A percentile compares a stretch with the other conserved stretches of the same genome.
phyloP scores from a whole-genome alignment of 2,113 vertebrate genomes.

The zebrafish (Danio rerio) region DNA sequence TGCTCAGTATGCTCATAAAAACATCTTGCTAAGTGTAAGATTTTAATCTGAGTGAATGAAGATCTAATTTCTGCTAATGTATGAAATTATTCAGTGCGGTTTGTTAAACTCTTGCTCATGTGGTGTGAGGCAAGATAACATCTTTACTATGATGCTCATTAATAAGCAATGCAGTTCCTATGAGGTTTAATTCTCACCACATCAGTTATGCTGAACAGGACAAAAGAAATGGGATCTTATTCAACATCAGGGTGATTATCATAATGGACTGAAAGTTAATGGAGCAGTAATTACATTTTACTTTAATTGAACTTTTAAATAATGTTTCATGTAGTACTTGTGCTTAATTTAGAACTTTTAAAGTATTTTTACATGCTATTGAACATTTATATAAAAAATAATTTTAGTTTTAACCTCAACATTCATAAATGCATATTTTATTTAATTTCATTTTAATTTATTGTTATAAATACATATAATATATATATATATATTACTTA shows the following conservation, averaged over 20 bases:
- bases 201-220: background rate
- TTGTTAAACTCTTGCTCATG: constrained; percentile 7
- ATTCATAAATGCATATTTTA: background rate
- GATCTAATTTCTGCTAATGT: constrained; percentile 31
- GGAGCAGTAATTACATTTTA: background rate
- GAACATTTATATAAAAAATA: background rate
- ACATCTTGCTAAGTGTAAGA: background rate
- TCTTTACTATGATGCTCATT: constrained; percentile 5
- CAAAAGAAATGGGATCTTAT: background rate
- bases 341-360: background rate
- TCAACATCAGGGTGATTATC: constrained; percentile 4
- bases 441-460: too few species aligned
- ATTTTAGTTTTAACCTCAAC: background rate
- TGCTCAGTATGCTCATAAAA: background rate
- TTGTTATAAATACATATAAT: too few species aligned
- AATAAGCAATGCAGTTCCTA: background rate
- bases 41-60: constrained; percentile 37
- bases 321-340: too few species aligned
- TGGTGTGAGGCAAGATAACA: background rate
- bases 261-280: background rate
- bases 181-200: constrained; percentile 27
- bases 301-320: background rate
- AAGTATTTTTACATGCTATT: background rate
- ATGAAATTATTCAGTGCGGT: background rate
- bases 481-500: too few species aligned